Percentiles rank a stretch among this genome's conserved stretches.
Conservation (phyloP, 2,113 vertebrate species). For the Piaya cayana region DNA sequence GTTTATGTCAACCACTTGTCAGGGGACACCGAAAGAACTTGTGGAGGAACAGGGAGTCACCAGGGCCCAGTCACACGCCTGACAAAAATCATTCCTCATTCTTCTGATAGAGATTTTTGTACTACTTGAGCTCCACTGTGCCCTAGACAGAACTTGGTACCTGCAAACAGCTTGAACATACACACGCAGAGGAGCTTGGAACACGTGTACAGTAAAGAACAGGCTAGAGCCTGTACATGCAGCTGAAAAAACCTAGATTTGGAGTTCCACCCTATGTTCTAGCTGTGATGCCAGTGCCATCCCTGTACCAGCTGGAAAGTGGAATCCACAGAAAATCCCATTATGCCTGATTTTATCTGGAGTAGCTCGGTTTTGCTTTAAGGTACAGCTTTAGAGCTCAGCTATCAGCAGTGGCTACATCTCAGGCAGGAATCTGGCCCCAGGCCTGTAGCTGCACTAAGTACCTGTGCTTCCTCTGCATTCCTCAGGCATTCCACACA, state of each 20-base stretch:
- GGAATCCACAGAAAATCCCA: background rate
- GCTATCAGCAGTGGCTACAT: background rate
- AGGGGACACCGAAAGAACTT: background rate
- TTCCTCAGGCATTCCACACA: slow-evolving; percentile 46
- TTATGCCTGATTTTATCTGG: background rate
- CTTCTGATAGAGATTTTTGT: background rate
- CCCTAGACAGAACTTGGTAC: background rate
- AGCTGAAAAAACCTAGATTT: background rate
- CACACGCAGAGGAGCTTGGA: background rate
- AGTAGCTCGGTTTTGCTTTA: background rate
- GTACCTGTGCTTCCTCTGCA: slow-evolving; percentile 43
- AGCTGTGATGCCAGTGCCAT: background rate
- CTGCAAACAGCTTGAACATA: background rate
- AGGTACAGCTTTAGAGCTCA: background rate
- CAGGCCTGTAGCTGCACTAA: background rate
- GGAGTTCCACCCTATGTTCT: background rate
- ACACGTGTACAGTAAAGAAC: background rate
- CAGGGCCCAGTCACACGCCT: background rate
- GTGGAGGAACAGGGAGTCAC: background rate
- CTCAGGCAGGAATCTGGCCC: slow-evolving; percentile 16
- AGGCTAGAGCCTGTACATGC: background rate
- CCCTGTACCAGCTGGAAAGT: background rate
- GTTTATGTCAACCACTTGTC: background rate
- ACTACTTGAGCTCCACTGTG: background rate
- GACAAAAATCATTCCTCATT: background rate